Evolutionary conservation across 1,140 invertebrate genomes (phyloP).

Genomic region (Oreohelix idahoensis): DNA sequence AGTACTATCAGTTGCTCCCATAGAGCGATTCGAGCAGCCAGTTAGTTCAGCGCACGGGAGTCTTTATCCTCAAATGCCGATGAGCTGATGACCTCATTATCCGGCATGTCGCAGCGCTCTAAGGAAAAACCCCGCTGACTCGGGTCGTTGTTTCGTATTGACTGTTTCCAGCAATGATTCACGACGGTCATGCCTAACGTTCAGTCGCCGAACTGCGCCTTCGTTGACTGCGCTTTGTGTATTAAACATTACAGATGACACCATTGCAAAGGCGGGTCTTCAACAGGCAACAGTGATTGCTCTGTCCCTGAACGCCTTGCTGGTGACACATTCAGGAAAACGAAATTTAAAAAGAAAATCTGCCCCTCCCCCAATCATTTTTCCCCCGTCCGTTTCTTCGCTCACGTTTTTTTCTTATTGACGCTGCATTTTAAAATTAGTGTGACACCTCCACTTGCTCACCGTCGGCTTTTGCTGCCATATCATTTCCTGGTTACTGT

Average conservation of each 20-base stretch:
- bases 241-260: not conserved
- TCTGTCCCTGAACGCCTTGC: not conserved
- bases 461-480: not conserved
- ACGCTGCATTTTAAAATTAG: not conserved
- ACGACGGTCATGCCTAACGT: not conserved
- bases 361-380: not conserved
- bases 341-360: not conserved
- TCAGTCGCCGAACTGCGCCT: not conserved
- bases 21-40: too few relatives aligned
- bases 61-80: not conserved
- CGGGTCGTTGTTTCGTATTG: not conserved
- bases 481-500: not conserved
- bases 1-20: too few relatives aligned
- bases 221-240: not conserved
- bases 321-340: not conserved
- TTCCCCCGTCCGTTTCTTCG: not conserved
- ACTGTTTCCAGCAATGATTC: not conserved
- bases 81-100: conserved; percentile 1
- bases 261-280: not conserved
- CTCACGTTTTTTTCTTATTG: not conserved
- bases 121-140: not conserved
- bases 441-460: not conserved
- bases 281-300: not conserved
- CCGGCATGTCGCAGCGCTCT: not conserved
- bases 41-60: not conserved